Conservation (phyloP, 1,140 invertebrate species). For the Cepaea nemoralis region DNA sequence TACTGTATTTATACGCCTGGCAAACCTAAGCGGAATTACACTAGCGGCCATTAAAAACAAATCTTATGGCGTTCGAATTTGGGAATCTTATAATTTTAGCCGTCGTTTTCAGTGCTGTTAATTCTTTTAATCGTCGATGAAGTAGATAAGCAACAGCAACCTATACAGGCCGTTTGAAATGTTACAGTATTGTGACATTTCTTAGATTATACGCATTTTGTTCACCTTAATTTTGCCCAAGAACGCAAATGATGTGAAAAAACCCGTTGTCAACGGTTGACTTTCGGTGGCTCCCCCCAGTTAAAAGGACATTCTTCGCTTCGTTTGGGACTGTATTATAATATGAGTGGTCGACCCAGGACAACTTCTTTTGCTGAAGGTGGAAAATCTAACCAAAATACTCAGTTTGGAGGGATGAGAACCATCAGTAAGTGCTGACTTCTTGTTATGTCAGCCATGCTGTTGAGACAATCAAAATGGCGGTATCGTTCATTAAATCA, state of each 20-base stretch:
- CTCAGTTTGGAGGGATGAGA: constrained; percentile 90
- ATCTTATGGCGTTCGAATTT: constrained; percentile 40
- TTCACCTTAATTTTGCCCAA: constrained; percentile 39
- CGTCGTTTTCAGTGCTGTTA: background rate
- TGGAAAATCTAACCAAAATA: constrained; percentile 89
- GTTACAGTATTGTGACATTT: constrained; percentile 40
- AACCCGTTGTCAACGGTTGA: constrained; percentile 46
- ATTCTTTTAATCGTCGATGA: constrained; percentile 12
- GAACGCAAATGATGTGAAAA: constrained; percentile 66
- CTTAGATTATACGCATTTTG: constrained; percentile 37
- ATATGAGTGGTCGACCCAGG: constrained; percentile 94
- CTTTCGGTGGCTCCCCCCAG: constrained; percentile 48
- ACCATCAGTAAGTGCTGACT: constrained; percentile 88
- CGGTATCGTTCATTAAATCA: constrained; percentile 38
- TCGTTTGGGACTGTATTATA: constrained; percentile 54
- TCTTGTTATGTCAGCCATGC: constrained; percentile 56
- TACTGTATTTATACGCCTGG: constrained; percentile 34
- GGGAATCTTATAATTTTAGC: constrained; percentile 34
- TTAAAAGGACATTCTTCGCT: constrained; percentile 51
- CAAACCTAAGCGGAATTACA: constrained; percentile 43
- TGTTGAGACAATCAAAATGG: constrained; percentile 59
- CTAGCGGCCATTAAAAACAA: constrained; percentile 46
- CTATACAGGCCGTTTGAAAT: constrained; percentile 21
- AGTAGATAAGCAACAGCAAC: constrained; percentile 37
- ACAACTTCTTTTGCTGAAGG: constrained; percentile 96